These are phyloP conservation scores for Marcusenius ussheri DNA, from an alignment of 2,113 vertebrate species.

Conservation along the genomic window DNA sequence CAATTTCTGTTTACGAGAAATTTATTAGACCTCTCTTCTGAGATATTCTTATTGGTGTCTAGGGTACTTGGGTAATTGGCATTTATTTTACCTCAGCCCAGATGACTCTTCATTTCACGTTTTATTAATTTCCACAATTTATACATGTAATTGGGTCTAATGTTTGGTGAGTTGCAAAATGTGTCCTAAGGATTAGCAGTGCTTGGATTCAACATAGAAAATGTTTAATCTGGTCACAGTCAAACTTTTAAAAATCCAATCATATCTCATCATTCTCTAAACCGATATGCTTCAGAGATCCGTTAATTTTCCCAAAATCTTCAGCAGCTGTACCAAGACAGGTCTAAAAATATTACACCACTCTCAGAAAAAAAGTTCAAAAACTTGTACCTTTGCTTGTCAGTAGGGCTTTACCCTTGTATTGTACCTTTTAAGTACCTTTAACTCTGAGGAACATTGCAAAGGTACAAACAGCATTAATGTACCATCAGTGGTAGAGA, in stretches of 20 bases:
- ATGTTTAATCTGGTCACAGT: background rate
- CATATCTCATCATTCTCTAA: background rate
- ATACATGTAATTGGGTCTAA: background rate
- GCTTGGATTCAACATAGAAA: background rate
- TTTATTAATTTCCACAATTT: background rate
- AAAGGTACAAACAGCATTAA: too few relatives aligned
- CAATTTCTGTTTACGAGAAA: background rate
- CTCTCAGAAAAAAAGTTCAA: too few relatives aligned
- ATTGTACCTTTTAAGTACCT: too few relatives aligned
- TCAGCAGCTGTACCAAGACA: background rate
- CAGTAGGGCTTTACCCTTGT: too few relatives aligned
- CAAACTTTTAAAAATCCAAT: background rate
- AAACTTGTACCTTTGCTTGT: too few relatives aligned
- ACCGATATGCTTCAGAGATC: background rate
- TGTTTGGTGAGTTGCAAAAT: background rate
- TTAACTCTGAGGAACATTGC: too few relatives aligned
- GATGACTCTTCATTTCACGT: background rate
- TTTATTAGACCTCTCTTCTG: background rate
- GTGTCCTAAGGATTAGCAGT: background rate
- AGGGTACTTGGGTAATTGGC: background rate
- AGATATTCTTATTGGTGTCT: background rate
- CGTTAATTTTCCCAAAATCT: background rate
- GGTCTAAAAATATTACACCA: background rate
- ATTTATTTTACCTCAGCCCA: background rate
- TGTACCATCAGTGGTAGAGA: too few relatives aligned